phyloP scores from a whole-genome alignment of 2,113 vertebrate genomes.

The Eulacestoma nigropectus region DNA sequence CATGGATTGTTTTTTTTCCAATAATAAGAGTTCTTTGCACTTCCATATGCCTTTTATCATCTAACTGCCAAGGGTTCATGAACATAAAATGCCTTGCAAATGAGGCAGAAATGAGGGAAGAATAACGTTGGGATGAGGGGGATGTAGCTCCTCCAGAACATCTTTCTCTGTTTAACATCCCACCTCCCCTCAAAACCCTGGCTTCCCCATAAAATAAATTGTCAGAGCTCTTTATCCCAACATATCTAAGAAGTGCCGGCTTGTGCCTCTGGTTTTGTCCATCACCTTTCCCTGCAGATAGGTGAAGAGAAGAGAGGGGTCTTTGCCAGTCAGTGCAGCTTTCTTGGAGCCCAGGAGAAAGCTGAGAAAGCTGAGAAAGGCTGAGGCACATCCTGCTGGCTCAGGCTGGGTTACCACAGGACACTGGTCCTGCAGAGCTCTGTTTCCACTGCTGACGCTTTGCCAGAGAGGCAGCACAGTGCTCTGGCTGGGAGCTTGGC shows the following conservation, averaged over 20 bases:
- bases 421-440: not conserved
- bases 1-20: not conserved
- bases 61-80: not conserved
- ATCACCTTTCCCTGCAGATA: not conserved
- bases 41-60: not conserved
- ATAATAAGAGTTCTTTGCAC: not conserved
- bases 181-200: rapidly evolving
- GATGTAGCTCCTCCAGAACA: not conserved
- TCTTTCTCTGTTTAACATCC: not conserved
- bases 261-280: not conserved
- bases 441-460: not conserved
- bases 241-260: not conserved
- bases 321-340: not conserved
- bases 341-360: not conserved
- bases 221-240: not conserved
- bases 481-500: not conserved
- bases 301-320: rapidly evolving
- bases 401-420: not conserved
- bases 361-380: not conserved
- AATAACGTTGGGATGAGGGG: not conserved
- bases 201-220: not conserved
- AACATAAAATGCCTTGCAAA: not conserved
- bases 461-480: not conserved
- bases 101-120: not conserved
- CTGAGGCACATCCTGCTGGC: not conserved